A percentile compares a stretch with the other conserved stretches of the same genome.
phyloP scores from a whole-genome alignment of 2,113 vertebrate species.

The Atlantisia rogersi region DNA sequence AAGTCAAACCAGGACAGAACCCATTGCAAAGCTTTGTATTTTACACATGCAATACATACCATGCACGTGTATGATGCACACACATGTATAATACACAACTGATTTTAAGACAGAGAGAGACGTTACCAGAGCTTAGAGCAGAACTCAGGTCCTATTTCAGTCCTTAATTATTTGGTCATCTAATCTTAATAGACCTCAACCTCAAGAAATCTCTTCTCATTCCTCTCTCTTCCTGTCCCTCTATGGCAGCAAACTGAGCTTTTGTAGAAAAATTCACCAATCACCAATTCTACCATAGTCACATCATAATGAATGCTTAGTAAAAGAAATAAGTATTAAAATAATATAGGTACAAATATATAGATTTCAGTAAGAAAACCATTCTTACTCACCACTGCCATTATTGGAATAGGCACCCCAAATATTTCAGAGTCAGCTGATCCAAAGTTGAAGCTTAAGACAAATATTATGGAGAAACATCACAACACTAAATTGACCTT shows the following conservation, averaged over 20 bases:
- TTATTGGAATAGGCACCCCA: constrained; percentile 87
- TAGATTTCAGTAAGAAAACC: background rate
- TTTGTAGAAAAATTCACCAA: background rate
- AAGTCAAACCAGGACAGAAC: background rate
- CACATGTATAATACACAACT: no score
- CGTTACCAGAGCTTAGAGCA: background rate
- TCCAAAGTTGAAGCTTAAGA: constrained; percentile 87
- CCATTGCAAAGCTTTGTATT: background rate
- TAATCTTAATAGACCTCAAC: background rate
- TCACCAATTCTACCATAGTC: background rate
- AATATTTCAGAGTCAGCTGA: constrained; percentile 86
- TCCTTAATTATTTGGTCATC: background rate
- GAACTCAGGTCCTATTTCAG: background rate
- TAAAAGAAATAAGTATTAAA: background rate
- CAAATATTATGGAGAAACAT: constrained; percentile 10
- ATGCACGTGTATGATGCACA: no score
- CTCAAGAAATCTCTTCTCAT: background rate
- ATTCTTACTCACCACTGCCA: constrained; percentile 87
- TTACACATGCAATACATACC: no score
- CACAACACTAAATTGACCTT: background rate
- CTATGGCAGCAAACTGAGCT: background rate
- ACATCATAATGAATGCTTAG: background rate
- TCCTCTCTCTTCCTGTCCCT: background rate
- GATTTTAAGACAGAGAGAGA: no score
- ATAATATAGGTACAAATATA: background rate